Evolutionary conservation across 2,797 vertebrate genomes (phyloP).

Genomic region (Bucorvus abyssinicus): DNA sequence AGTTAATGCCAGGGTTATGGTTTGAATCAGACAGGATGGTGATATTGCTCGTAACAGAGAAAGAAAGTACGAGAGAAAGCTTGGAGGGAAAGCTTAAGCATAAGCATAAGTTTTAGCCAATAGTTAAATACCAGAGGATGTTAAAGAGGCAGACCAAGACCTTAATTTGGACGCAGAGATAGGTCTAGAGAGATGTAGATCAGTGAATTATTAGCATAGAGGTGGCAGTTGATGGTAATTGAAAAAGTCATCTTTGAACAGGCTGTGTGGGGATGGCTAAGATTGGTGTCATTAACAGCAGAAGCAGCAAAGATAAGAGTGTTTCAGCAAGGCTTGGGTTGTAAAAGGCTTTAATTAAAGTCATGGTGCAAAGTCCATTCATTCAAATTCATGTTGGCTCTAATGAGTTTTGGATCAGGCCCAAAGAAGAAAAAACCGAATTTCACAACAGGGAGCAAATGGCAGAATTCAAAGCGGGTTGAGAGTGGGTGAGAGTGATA

Average conservation of each 20-base stretch:
- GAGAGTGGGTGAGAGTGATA: neutral
- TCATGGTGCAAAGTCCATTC: conserved; percentile 14
- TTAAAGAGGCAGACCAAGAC: neutral
- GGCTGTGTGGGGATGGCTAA: neutral
- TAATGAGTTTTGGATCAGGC: conserved; percentile 31
- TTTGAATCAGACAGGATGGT: neutral
- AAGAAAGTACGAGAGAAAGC: neutral
- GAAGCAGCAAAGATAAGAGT: neutral
- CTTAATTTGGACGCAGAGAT: neutral
- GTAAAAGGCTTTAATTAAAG: conserved; percentile 44
- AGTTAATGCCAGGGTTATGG: neutral
- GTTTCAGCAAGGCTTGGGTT: conserved; percentile 10
- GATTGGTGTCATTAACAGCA: neutral
- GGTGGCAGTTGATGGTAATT: conserved; percentile 30
- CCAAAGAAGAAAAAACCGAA: neutral
- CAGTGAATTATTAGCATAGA: conserved; percentile 33
- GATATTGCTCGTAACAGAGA: neutral
- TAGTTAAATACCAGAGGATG: neutral
- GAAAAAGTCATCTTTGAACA: conserved; percentile 13
- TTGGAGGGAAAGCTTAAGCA: neutral
- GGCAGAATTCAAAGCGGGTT: conserved; percentile 13
- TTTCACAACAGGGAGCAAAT: conserved; percentile 14
- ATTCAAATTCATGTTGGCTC: neutral
- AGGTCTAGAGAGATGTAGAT: conserved; percentile 11
- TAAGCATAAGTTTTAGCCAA: neutral